Percentiles rank a stretch among this genome's conserved stretches.
Evolutionary conservation across 1,140 invertebrate species (phyloP).

Genomic region (Macrostomum lignano): DNA sequence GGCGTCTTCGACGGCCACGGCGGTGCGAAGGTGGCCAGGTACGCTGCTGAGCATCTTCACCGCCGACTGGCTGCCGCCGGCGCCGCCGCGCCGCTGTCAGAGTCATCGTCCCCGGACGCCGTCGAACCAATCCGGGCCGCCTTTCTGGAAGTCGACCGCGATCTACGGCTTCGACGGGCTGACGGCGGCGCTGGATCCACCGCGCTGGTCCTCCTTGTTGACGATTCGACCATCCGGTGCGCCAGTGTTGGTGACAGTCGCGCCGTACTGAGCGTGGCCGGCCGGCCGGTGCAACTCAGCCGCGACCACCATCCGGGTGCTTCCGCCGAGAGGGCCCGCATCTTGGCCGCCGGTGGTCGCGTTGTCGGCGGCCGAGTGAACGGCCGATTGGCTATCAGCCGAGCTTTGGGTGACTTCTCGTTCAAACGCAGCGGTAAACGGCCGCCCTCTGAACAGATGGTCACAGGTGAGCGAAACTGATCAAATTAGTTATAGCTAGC

Average conservation of each 20-base stretch:
- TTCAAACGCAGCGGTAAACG: slow-evolving; percentile 67
- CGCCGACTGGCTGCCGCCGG: too few species aligned
- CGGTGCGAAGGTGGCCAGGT: too few species aligned
- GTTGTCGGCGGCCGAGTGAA: slow-evolving; percentile 87
- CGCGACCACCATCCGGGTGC: slow-evolving; percentile 77
- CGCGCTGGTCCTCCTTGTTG: slow-evolving; percentile 52
- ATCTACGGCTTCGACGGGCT: too few species aligned
- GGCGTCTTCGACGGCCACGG: too few species aligned
- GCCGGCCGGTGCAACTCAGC: slow-evolving; percentile 39
- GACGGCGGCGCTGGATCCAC: slow-evolving; percentile 87
- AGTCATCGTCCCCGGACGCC: too few species aligned
- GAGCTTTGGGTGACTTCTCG: slow-evolving; percentile 80
- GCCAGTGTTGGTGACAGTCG: slow-evolving; percentile 82
- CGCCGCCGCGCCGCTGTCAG: too few species aligned
- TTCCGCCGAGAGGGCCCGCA: slow-evolving; percentile 46
- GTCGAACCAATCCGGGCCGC: too few species aligned
- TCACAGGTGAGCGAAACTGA: slow-evolving; percentile 47
- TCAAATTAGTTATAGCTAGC: too few species aligned
- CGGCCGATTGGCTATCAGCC: slow-evolving; percentile 66
- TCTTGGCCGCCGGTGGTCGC: slow-evolving; percentile 61
- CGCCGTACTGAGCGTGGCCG: slow-evolving; percentile 43
- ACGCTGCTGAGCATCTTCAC: too few species aligned
- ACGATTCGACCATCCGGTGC: slow-evolving; percentile 45
- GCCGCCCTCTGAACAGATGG: slow-evolving; percentile 66
- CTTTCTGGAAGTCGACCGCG: too few species aligned